Evolutionary conservation across 1,140 invertebrate genomes (phyloP), one percentile per base, ranked within the genome.

Genomic region (Hestina assimilis): DNA sequence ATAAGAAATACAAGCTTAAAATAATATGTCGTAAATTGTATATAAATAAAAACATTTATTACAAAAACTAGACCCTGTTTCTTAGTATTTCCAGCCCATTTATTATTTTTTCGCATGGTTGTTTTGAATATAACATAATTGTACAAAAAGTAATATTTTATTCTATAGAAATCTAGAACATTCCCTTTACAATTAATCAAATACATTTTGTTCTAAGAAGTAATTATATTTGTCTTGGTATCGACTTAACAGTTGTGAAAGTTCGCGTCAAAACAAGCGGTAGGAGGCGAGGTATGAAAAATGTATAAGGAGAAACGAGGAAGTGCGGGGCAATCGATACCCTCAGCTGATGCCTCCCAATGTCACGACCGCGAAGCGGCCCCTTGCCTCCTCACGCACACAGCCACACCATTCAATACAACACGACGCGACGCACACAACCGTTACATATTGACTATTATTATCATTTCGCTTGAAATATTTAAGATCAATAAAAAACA

Each of bases 281-380:
- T 28, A 50, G 54, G 53, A 29, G 51, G 54, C 40, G 24, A 50
- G 53, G 46, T 56, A 87, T 87, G 77, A 87, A 84, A 84, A 78
- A 83, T 80, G 80, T 79, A 84, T 84, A 84, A 79, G 74, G 72
- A 67, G 70, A 72, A 71, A 76, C 63, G 64, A 83, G 80, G 82
- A 84, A 84, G 83, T 79, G 63, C 57, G 64, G 59, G 52, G 69
- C 55, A 83, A 87, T 85, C 83, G 83, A 87, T 87, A 78, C 58
- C 68, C 67, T 80, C 82, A 85, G 82, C 82, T 85, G 82, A 81
- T 84, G 66, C 60, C 69, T 66, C 68, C 76, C 83, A 87, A 87
- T 87, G 83, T 87, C 81, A 83, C 69, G 79, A 81, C 19, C 45
- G 43, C n/a, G n/a, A n/a, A n/a, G n/a, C n/a, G 45, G 17, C 29